Evolutionary conservation across 2,888 invertebrate species (phyloP).

Genomic region (Agriopis aurantiaria): DNA sequence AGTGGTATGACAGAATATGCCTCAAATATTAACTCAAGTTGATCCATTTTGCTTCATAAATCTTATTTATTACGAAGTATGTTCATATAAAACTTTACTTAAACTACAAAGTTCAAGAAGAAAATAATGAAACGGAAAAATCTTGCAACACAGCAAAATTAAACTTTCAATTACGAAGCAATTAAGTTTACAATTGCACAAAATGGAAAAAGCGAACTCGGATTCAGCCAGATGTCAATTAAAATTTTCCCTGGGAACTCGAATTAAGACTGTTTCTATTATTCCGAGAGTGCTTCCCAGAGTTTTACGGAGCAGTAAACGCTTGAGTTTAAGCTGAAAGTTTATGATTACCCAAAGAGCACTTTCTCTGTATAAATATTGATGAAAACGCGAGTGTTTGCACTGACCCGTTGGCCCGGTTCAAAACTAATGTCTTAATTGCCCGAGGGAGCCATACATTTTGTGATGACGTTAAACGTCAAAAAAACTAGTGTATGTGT

Average conservation of each 20-base stretch:
- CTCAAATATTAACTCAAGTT: no score
- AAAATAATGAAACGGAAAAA: no score
- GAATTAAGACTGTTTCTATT: slow-evolving; percentile 38
- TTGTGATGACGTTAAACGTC: slow-evolving; percentile 14
- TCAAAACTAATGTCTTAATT: slow-evolving; percentile 49
- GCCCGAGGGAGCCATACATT: slow-evolving; percentile 12
- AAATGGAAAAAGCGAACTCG: slow-evolving; percentile 27
- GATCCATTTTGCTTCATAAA: not conserved
- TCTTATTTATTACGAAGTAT: no score
- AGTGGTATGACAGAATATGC: no score
- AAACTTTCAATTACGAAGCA: slow-evolving; percentile 33
- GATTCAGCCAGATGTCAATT: slow-evolving; percentile 22
- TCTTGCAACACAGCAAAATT: not conserved
- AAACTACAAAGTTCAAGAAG: no score
- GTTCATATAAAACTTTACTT: no score
- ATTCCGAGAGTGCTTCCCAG: slow-evolving; percentile 38
- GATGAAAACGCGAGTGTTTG: slow-evolving; percentile 49
- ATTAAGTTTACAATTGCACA: slow-evolving; percentile 26
- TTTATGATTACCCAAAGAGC: slow-evolving; percentile 55
- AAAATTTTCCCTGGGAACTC: slow-evolving; percentile 37
- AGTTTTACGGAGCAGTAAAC: slow-evolving; percentile 40
- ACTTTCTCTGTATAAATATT: slow-evolving; percentile 59
- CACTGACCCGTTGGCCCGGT: slow-evolving; percentile 46
- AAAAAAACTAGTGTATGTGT: not conserved
- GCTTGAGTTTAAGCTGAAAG: slow-evolving; percentile 44